These are phyloP conservation scores for Pecten maximus DNA, from an alignment of 2,888 invertebrate genomes.

Conservation along the genomic window DNA sequence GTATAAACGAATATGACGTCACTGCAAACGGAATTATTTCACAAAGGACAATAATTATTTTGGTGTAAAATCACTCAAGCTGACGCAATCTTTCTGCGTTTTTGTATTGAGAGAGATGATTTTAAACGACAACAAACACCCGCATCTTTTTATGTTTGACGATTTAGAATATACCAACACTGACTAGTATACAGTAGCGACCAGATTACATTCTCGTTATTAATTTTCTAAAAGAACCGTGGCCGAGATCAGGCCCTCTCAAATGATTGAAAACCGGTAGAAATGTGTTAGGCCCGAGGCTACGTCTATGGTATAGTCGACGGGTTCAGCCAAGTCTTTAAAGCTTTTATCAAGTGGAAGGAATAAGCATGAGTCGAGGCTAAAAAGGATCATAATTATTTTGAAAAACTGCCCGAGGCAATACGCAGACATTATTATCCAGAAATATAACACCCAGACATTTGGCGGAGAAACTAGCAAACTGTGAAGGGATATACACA, in stretches of 20 bases:
- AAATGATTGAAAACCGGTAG: conserved; percentile 33
- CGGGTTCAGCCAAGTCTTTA: conserved; percentile 25
- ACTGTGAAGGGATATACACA: conserved; percentile 13
- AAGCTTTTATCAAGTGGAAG: conserved; percentile 35
- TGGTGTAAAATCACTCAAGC: not conserved
- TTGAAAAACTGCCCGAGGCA: conserved; percentile 45
- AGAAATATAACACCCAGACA: conserved; percentile 35
- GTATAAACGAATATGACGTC: no score
- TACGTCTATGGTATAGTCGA: conserved; percentile 2
- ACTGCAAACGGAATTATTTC: not conserved
- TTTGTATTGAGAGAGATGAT: not conserved
- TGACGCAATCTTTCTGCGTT: not conserved
- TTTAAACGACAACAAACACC: not conserved
- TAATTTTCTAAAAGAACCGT: conserved; percentile 27
- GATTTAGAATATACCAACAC: not conserved
- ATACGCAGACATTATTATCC: conserved; percentile 26
- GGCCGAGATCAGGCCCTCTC: conserved; percentile 18
- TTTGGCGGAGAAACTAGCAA: conserved; percentile 25
- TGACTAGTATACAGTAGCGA: not conserved
- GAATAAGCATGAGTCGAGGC: conserved; percentile 44
- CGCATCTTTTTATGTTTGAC: not conserved
- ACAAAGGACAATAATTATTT: no score
- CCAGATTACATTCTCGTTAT: conserved; percentile 15
- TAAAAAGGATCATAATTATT: conserved; percentile 59
- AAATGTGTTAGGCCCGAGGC: not conserved